phyloP scores from a whole-genome alignment of 2,113 vertebrate genomes.

The Trinectes maculatus region DNA sequence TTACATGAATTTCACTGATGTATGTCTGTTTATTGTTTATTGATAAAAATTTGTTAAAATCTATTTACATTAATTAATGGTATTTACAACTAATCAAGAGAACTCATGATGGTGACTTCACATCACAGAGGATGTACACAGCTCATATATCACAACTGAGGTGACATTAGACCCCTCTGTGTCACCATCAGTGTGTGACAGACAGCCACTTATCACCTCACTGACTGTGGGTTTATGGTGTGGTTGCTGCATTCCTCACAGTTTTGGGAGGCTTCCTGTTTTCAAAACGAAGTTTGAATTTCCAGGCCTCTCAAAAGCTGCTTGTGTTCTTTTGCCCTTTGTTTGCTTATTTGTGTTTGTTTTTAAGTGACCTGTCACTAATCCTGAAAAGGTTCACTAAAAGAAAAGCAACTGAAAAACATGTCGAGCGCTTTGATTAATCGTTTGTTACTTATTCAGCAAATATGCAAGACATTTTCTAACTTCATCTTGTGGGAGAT shows the following conservation, averaged over 20 bases:
- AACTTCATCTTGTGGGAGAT: not conserved
- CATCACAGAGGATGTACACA: not conserved
- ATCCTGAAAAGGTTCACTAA: not conserved
- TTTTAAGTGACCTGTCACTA: conserved; percentile 9
- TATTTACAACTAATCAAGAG: not conserved
- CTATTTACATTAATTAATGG: not conserved
- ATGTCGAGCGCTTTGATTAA: no score
- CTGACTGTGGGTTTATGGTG: conserved; percentile 73
- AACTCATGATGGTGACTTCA: not conserved
- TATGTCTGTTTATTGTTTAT: not conserved
- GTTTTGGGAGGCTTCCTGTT: conserved; percentile 67
- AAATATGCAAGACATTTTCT: not conserved
- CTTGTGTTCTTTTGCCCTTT: conserved; percentile 31
- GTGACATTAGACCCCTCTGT: conserved; percentile 15
- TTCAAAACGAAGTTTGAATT: conserved; percentile 1
- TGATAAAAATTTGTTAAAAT: not conserved
- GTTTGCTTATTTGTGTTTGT: conserved; percentile 9
- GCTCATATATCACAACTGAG: conserved; percentile 4
- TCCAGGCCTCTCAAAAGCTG: not conserved
- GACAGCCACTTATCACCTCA: conserved; percentile 62
- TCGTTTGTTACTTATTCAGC: not conserved
- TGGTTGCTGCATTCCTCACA: conserved; percentile 82
- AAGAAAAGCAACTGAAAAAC: no score
- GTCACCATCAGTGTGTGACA: conserved; percentile 59
- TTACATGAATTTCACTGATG: not conserved